A percentile compares a stretch with the other conserved stretches of the same genome.
Conservation (phyloP, 2,797 vertebrate species). For the Muscicapa striata region DNA sequence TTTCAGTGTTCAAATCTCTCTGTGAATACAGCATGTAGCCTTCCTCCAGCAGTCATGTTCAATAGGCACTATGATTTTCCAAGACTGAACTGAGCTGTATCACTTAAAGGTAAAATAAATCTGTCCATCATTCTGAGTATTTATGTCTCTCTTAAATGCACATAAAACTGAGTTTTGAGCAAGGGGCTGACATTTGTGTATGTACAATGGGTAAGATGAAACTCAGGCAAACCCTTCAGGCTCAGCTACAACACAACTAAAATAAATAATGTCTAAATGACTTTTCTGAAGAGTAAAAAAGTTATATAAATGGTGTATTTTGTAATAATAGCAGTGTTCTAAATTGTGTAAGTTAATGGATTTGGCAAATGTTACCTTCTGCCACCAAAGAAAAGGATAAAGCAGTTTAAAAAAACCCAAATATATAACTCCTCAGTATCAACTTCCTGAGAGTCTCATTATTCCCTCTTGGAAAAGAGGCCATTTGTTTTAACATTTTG, state of each 20-base stretch:
- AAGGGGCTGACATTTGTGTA: neutral
- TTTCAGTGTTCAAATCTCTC: neutral
- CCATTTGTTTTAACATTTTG: neutral
- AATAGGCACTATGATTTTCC: neutral
- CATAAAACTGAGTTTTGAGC: neutral
- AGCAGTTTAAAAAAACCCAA: neutral
- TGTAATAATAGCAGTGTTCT: neutral
- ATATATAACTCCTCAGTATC: neutral
- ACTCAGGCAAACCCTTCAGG: neutral
- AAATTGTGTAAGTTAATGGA: neutral
- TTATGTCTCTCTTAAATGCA: neutral
- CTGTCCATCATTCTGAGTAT: neutral
- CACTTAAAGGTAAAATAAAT: neutral
- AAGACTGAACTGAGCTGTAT: neutral
- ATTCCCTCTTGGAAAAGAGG: neutral
- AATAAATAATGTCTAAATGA: neutral
- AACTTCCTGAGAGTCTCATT: neutral
- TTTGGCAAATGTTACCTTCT: neutral
- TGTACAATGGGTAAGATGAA: neutral
- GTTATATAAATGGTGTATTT: neutral
- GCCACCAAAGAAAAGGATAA: neutral
- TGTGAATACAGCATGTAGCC: neutral
- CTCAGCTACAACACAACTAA: neutral
- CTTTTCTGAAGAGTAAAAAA: neutral
- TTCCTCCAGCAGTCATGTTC: neutral